Base-by-base conservation (phyloP, 1,140 invertebrate genomes). In the Drosophila miranda region DNA sequence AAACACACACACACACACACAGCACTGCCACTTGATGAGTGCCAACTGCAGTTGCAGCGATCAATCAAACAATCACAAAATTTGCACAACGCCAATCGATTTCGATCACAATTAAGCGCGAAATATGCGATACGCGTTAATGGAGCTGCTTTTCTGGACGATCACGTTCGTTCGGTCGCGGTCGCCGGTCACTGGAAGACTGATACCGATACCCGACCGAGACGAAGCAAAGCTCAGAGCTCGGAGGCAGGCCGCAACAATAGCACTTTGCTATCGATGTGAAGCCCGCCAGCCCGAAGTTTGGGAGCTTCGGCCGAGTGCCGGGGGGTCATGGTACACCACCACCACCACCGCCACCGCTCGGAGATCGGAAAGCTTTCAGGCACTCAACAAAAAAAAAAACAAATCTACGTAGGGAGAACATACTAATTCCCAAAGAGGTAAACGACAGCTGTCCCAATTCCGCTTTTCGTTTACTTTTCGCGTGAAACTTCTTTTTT, bases 61-160 rank as follows among this genome's bases (percentile, higher is more conserved):
- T 86, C 82, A 75, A 86, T 86, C 82, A 44, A 30, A 38, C 38
- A 53, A 53, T 21, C 28, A 53, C 34, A 9, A 19, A 51, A 9
- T 55, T 78, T 78, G 70, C 70, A 82, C 74, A 70, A 80, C 63
- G 46, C 61, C 66, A 75, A 81, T 78, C 64, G 69, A 43, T 66
- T 61, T 61, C 77, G 82, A 86, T 82, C 87, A 87, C 63, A 86
- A 67, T 62, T 73, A 54, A 26, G n/a, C 30, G 26, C 46, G 34
- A 53, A 26, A 19, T 26, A 45, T 45, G 42, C 50, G 50, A 71
- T 42, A 13, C 68, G 69, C 63, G 62, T 43, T 64, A 73, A 73
- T 73, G 59, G 69, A 62, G 69, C 7, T 8, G 7, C 70, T 63
- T 61, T 61, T 66, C 34, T 44, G 62, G 38, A 38, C 34, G 34